These are phyloP conservation scores for Chanos chanos DNA, from an alignment of 2,797 vertebrate species.

Conservation along the genomic window DNA sequence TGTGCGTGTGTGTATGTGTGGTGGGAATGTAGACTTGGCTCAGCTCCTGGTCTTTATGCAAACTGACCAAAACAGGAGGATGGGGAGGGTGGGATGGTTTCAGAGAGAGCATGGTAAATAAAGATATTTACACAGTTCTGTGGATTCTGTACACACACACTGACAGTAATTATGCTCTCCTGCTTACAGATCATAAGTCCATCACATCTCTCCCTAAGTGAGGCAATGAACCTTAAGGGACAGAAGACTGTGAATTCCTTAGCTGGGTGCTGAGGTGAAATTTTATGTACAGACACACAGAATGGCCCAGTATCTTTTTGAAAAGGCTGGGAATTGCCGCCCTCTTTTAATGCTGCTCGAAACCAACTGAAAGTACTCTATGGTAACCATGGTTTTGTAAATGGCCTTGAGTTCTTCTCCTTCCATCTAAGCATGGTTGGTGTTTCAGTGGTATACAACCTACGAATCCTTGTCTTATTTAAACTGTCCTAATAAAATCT, in stretches of 20 bases:
- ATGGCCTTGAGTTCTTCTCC: too few species aligned
- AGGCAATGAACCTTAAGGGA: not conserved
- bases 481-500: too few species aligned
- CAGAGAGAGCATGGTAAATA: constrained; percentile 50
- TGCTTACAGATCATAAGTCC: not conserved
- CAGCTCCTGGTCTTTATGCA: constrained; percentile 29
- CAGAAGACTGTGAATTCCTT: not conserved
- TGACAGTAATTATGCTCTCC: not conserved
- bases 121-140: constrained; percentile 57
- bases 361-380: too few species aligned
- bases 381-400: too few species aligned
- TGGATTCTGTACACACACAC: constrained; percentile 12
- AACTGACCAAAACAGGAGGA: constrained; percentile 28
- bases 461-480: too few species aligned
- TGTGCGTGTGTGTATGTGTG: constrained; percentile 42
- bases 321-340: too few species aligned
- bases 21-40: constrained; percentile 59
- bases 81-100: constrained; percentile 16
- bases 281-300: too few species aligned
- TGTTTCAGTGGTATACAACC: too few species aligned
- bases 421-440: too few species aligned
- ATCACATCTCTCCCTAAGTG: not conserved
- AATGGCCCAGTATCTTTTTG: too few species aligned
- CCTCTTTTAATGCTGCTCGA: too few species aligned
- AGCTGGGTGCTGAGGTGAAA: not conserved